These are phyloP conservation scores for Micromussa lordhowensis DNA, from an alignment of 92 coral and sea anemone species.

Conservation along the genomic window DNA sequence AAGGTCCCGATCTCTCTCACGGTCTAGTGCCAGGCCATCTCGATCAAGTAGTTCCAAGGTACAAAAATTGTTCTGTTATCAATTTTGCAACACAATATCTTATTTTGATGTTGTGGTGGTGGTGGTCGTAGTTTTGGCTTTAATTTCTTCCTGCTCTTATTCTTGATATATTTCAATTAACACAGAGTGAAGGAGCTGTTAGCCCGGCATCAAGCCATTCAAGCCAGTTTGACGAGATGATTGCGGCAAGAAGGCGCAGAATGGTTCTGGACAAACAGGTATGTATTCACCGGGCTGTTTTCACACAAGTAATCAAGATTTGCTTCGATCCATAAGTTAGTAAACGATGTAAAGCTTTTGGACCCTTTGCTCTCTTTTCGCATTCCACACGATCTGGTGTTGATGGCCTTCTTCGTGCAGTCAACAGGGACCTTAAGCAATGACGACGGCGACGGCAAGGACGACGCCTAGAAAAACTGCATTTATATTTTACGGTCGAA, in stretches of 20 bases:
- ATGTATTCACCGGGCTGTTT: not conserved
- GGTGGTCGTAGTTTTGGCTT: not conserved
- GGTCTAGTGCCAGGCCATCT: conserved; percentile 35
- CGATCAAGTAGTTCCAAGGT: conserved; percentile 53
- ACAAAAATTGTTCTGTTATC: too few relatives aligned
- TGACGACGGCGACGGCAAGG: too few relatives aligned
- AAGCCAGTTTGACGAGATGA: conserved; percentile 74
- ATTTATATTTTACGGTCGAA: too few relatives aligned
- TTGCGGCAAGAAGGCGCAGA: conserved; percentile 78
- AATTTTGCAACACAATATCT: too few relatives aligned
- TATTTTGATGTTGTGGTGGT: not conserved
- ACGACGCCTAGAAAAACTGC: too few relatives aligned
- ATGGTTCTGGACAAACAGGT: conserved; percentile 72
- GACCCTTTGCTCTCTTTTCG: not conserved
- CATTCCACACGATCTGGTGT: not conserved
- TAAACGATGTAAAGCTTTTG: not conserved
- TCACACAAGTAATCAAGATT: not conserved
- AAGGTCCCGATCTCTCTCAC: conserved; percentile 42
- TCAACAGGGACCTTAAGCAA: too few relatives aligned
- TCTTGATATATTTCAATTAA: not conserved
- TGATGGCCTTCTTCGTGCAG: too few relatives aligned
- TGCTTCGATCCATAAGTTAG: not conserved
- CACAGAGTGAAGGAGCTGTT: conserved; percentile 26
- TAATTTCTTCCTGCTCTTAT: not conserved
- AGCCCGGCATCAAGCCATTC: conserved; percentile 28